Evolutionary conservation across 2,888 invertebrate genomes (phyloP), one percentile per base, ranked within the genome.

Genomic region (Allophyes oxyacanthae): DNA sequence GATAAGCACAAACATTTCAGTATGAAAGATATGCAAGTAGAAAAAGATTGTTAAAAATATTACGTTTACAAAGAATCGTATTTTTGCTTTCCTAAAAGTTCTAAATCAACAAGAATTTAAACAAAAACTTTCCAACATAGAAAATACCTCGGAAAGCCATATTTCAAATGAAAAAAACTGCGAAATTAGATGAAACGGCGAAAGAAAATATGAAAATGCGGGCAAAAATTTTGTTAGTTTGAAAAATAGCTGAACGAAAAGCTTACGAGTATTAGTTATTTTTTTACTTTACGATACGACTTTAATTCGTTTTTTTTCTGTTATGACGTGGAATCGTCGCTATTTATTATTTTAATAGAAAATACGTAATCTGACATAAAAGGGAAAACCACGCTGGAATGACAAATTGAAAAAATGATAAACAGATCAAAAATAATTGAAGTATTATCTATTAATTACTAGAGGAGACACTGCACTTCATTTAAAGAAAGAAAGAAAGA

Each of bases 31-130:
- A n/a, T 36, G 34, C 36, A 49, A 20, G 25, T 26, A 42, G 28
- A 26, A 43, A 55, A 57, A 57, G 30, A 70, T 50, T 64, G 50
- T 71, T 71, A 36, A 30, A 51, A 53, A 64, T 51, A 38, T 43
- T 36, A 48, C 37, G 26, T 34, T 38, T 13, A 32, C 3, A 13
- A 50, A 42, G 8, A 63, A 64, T 46, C 26, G 48, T 64, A 49
- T 11, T 52, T 52, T 48, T 68, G 42, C 34, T 45, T 28, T 32
- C 9, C 11, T 28, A 9, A 49, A 54, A 30, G 9, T 63, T 45
- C 30, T 26, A 25, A 48, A n/a, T n/a, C n/a, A n/a, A 6, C 37
- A 52, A 49, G 48, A 45, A 52, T 71, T 65, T 40, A n/a, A 53
- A 26, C 13, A 38, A 36, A 48, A 56, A 64, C 6, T 44, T 64